Evolutionary conservation across 2,888 invertebrate genomes (phyloP).

Genomic region (Orchesella flavescens): DNA sequence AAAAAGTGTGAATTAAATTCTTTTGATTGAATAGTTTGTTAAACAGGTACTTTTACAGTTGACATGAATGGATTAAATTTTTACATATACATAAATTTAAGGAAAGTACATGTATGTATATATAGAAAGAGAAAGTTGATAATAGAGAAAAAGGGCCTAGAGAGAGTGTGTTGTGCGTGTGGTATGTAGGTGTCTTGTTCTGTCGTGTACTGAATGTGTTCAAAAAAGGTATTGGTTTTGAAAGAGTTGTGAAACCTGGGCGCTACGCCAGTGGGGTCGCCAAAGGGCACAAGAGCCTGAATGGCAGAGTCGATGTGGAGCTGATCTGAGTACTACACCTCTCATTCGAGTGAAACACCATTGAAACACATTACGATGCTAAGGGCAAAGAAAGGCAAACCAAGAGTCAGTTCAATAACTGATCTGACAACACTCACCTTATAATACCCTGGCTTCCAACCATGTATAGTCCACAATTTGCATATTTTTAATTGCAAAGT

Average conservation of each 20-base stretch:
- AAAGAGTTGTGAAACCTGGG: conserved; percentile 72
- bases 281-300: conserved; percentile 72
- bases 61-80: not conserved
- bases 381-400: conserved; percentile 73
- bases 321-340: conserved; percentile 71
- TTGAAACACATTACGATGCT: conserved; percentile 71
- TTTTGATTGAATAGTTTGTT: not conserved
- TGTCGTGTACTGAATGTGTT: conserved; percentile 69
- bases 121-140: not conserved
- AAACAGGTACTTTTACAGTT: not conserved
- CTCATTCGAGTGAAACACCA: conserved; percentile 71
- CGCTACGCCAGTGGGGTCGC: conserved; percentile 70
- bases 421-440: conserved; percentile 72
- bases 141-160: not conserved
- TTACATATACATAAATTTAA: not conserved
- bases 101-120: not conserved
- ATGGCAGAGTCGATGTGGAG: conserved; percentile 72
- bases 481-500: not conserved
- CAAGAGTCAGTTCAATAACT: conserved; percentile 72
- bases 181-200: conserved; percentile 66
- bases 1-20: conserved; percentile 29
- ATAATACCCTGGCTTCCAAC: conserved; percentile 65
- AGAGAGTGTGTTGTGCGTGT: conserved; percentile 66
- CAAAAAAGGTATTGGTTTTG: conserved; percentile 71
- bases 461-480: not conserved